Conservation (phyloP, 2,113 vertebrate genomes). For the Corapipo altera region DNA sequence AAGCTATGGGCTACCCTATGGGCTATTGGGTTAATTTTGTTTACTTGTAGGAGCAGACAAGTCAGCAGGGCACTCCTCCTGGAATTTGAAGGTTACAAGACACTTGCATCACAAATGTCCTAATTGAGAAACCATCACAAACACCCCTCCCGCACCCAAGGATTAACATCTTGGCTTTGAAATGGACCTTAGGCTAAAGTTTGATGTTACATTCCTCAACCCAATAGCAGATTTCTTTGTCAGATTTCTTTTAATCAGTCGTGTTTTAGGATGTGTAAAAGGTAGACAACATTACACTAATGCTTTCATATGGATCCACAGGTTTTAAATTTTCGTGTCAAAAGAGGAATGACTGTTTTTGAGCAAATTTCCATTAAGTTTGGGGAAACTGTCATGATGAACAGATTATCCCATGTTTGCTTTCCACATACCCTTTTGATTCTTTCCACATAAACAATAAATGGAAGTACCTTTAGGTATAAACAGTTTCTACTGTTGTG, state of each 20-base stretch:
- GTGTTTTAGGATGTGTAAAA: neutral
- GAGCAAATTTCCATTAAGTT: neutral
- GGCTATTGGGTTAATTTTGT: neutral
- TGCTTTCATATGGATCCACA: neutral
- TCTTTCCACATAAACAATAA: neutral
- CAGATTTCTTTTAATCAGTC: neutral
- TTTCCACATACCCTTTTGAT: neutral
- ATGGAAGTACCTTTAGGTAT: neutral
- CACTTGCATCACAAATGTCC: neutral
- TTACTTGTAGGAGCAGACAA: neutral
- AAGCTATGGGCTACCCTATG: neutral
- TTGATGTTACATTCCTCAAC: neutral
- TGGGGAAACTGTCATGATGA: neutral
- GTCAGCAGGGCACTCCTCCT: neutral
- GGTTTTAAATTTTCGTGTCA: neutral
- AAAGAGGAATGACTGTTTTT: neutral
- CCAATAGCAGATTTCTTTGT: neutral
- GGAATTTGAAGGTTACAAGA: neutral
- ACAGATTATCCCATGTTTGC: neutral
- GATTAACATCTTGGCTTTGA: neutral
- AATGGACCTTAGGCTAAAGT: neutral
- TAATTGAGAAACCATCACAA: neutral
- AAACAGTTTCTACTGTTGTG: neutral
- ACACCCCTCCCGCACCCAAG: neutral
- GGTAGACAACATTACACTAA: neutral